Base-by-base conservation (phyloP, 2,113 vertebrate genomes). In the Clupea harengus region DNA sequence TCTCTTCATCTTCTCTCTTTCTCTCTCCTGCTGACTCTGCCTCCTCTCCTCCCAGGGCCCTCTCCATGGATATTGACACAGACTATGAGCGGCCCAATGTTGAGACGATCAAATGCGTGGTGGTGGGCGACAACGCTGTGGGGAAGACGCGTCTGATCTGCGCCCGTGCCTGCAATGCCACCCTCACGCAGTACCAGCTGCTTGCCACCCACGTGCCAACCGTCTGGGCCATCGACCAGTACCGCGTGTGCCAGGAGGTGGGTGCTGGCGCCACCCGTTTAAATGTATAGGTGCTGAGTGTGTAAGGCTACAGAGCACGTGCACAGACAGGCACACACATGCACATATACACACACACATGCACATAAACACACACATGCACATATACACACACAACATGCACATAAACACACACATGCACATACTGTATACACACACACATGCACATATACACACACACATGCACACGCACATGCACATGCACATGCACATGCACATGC, bases 71-170 rank as follows among this genome's bases (percentile, higher is more conserved):
- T 94, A 94, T 96, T 92, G 96, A 97, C 92, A 95, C 96, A 93
- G 97, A 97, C 89, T 97, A 97, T 95, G 97, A 97, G 95, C 93
- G 97, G 83, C 97, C 97, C 89, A 97, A 97, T 94, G 97, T 97
- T 88, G 97, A 97, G 94, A 97, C 96, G 88, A 97, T 97, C 93
- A 97, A 97, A 92, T 97, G 97, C 92, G 97, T 97, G 91, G 97
- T 97, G 91, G 97, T 97, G 20, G 97, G 97, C 84, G 97, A 97
- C 92, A 97, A 97, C 87, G 97, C 97, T 6, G 97, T 96, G 89
- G 97, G 97, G 83, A 97, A 97, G 92, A 97, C 97, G 80, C 94
- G 97, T 47, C 95, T 97, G 84, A 97, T 97, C 93, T 97, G 97
- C 87, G 97, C 97, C 88, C 94, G 96, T 57, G 97, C 96, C 92